Conservation (phyloP, 2,888 invertebrate species). For the Mythimna loreyi region DNA sequence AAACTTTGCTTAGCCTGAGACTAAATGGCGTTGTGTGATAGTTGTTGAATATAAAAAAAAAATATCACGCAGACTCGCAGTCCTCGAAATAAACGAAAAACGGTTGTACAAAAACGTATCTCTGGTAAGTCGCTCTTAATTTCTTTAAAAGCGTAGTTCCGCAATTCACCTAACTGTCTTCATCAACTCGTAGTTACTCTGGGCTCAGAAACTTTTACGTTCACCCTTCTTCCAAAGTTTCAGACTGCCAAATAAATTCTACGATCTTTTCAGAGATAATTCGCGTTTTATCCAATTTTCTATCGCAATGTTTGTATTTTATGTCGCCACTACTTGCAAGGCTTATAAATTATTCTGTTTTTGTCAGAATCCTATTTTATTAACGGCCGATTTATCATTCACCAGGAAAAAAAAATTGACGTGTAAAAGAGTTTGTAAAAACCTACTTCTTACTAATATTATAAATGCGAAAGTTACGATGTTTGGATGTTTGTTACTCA, state of each 20-base stretch:
- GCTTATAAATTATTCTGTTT: background rate
- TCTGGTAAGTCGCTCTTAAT: background rate
- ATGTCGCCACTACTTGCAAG: background rate
- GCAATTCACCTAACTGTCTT: conserved; percentile 12
- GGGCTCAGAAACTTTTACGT: conserved; percentile 35
- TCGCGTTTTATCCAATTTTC: conserved; percentile 6
- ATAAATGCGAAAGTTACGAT: too few relatives aligned
- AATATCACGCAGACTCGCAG: too few relatives aligned
- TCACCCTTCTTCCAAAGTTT: conserved; percentile 23
- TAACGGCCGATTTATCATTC: too few relatives aligned
- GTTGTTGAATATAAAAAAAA: too few relatives aligned
- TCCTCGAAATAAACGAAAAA: too few relatives aligned
- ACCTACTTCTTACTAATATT: too few relatives aligned
- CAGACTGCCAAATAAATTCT: conserved; percentile 26
- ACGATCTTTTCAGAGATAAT: conserved; percentile 18
- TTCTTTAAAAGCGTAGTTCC: conserved; percentile 33
- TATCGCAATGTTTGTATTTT: conserved; percentile 1
- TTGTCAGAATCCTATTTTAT: background rate
- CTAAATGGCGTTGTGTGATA: too few relatives aligned
- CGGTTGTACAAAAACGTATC: too few relatives aligned
- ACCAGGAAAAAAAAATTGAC: too few relatives aligned
- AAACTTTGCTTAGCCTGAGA: too few relatives aligned
- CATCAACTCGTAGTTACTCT: conserved; percentile 13
- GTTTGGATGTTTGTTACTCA: too few relatives aligned
- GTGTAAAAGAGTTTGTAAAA: too few relatives aligned